Evolutionary conservation across 2,797 vertebrate genomes (phyloP), one percentile per base, ranked within the genome.

Genomic region (Enteromius unitaeniatus): DNA sequence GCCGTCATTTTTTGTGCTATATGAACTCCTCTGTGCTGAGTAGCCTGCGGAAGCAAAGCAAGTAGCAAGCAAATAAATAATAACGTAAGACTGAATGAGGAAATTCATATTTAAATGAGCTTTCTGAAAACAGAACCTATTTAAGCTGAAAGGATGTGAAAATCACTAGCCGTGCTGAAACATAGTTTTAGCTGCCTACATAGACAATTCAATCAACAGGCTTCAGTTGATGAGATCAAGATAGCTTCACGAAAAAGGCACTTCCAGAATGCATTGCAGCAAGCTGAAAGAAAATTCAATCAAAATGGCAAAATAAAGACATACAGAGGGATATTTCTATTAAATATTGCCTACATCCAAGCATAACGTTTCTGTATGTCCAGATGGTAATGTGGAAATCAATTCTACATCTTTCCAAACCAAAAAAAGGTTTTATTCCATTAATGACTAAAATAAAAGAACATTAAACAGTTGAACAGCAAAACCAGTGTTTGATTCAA

Each of bases 11-110:
- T 55, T 14, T 26, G 23, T 58, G 40, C 58, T 78, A 78, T 31
- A 58, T 47, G 42, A 45, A 45, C 40, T 78, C 76, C 58, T 82
- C 34, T 82, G 69, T 74, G 21, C 28, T 64, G 55, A 74, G 40
- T 23, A 34, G 60, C 26, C 69, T 74, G 69, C 9, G 28, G 62
- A 82, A 82, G 49, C 79, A 62, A 74, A 82, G 37, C 21, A 31
- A 51, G 58, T 60, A 62, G 58, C 62, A 15, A 81, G 67, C 49
- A 81, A 60, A 40, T 73, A 62, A 74, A 49, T 11, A 23, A 70
- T 6, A 45, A 68, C 40, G 65, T 6, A 68, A 19, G 34, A 68
- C 34, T 47, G 40, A 70, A 47, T 72, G n/a, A 45, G 69, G 23
- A 47, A 72, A 23, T 47, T 2, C 40, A 23, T 17, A 47, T 42